These are phyloP conservation scores for Deroptyus accipitrinus DNA, from an alignment of 2,113 vertebrate species.

Conservation along the genomic window DNA sequence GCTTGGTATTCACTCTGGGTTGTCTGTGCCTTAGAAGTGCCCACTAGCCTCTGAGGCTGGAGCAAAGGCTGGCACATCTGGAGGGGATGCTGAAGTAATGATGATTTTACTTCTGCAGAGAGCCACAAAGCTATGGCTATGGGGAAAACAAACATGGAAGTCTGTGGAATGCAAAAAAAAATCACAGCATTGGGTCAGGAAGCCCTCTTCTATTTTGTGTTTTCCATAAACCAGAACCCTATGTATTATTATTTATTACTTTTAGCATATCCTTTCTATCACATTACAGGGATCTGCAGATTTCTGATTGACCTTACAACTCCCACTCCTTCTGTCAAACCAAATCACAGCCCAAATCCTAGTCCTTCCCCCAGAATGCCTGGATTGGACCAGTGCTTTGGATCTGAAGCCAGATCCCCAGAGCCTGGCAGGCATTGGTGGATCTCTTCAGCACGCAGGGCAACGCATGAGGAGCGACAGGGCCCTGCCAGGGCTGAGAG, in stretches of 20 bases:
- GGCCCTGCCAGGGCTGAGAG: background rate
- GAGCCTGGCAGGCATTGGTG: background rate
- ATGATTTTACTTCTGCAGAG: background rate
- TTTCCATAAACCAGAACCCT: background rate
- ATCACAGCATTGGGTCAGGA: background rate
- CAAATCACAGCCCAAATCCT: background rate
- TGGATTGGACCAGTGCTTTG: background rate
- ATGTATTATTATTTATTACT: background rate
- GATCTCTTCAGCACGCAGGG: background rate
- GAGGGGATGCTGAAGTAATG: background rate
- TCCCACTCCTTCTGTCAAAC: background rate
- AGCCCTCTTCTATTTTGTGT: background rate
- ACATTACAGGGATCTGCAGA: background rate
- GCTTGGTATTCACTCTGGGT: background rate
- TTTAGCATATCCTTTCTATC: background rate
- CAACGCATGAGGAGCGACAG: background rate
- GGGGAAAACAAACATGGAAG: background rate
- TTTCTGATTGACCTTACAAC: background rate
- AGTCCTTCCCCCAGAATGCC: background rate
- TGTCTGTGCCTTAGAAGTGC: background rate
- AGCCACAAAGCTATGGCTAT: background rate
- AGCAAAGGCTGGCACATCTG: fast-evolving
- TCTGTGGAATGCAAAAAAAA: background rate
- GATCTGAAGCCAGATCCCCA: background rate
- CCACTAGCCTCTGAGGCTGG: background rate